Evolutionary conservation across 92 coral and sea anemone genomes (phyloP).

Genomic region (Actinernus sp.): DNA sequence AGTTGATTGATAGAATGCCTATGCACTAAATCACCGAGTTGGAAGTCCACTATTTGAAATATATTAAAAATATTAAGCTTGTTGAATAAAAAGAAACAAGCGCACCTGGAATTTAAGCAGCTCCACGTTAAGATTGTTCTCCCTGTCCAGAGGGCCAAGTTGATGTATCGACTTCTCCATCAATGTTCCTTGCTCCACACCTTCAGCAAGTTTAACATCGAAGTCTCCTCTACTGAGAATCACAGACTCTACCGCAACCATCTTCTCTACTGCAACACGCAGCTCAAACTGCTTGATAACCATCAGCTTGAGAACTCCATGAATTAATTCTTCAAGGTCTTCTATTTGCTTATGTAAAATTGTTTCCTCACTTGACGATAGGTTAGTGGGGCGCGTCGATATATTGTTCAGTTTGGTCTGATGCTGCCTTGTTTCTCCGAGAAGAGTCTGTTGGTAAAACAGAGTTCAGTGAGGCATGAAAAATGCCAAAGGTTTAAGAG

Average conservation of each 20-base stretch:
- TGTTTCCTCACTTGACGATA: slow-evolving; percentile 28
- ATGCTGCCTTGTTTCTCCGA: slow-evolving; percentile 41
- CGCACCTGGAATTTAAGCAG: slow-evolving; percentile 75
- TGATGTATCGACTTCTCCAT: slow-evolving; percentile 63
- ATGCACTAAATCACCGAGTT: neutral
- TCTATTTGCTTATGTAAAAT: slow-evolving; percentile 33
- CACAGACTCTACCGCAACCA: slow-evolving; percentile 57
- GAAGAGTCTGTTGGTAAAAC: slow-evolving; percentile 40
- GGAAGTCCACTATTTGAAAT: slow-evolving; percentile 1
- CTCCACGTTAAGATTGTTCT: slow-evolving; percentile 63
- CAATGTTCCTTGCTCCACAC: slow-evolving; percentile 54
- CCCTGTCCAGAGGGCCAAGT: slow-evolving; percentile 71
- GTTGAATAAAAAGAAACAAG: no score
- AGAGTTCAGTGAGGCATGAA: no score
- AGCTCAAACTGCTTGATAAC: slow-evolving; percentile 61
- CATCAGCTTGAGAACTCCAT: slow-evolving; percentile 72
- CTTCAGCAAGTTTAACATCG: slow-evolving; percentile 70
- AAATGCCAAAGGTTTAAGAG: no score
- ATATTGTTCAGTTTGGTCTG: slow-evolving; percentile 45
- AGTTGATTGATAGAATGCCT: no score
- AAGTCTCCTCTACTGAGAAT: slow-evolving; percentile 62
- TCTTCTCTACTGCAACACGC: slow-evolving; percentile 52
- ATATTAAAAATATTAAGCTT: slow-evolving; percentile 6
- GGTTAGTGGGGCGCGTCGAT: slow-evolving; percentile 20
- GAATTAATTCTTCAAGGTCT: slow-evolving; percentile 69